Evolutionary conservation across 23 tunicate species (phyloP).

Genomic region (Corella eumyota): DNA sequence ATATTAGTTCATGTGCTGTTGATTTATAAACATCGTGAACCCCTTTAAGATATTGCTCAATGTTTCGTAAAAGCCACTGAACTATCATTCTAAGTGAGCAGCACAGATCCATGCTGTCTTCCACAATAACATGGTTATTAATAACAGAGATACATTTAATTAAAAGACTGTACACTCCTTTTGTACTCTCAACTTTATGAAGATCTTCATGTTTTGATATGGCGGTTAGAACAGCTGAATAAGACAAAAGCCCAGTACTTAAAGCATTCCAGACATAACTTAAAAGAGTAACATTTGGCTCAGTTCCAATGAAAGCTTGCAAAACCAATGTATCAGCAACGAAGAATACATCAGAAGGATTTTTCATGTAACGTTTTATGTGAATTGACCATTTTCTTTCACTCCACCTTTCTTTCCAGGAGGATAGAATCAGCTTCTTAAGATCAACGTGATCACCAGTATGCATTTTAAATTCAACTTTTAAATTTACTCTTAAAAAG

Average conservation of each 20-base stretch:
- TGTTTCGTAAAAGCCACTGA: slow-evolving; percentile 78
- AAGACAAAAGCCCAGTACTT: slow-evolving; percentile 39
- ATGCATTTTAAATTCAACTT: slow-evolving; percentile 15
- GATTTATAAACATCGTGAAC: slow-evolving; percentile 23
- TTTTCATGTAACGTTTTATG: slow-evolving; percentile 28
- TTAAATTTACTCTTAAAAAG: background rate
- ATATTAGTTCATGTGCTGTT: slow-evolving; percentile 25
- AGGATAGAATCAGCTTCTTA: slow-evolving; percentile 46
- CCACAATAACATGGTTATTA: slow-evolving; percentile 27
- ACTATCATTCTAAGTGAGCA: slow-evolving; percentile 47
- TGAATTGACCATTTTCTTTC: slow-evolving; percentile 71
- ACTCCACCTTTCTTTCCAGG: slow-evolving; percentile 81
- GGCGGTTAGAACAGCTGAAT: slow-evolving; percentile 75
- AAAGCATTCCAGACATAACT: slow-evolving; percentile 41
- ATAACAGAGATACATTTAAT: slow-evolving; percentile 13
- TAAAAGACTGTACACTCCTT: slow-evolving; percentile 31
- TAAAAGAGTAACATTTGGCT: slow-evolving; percentile 47
- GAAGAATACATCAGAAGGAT: slow-evolving; percentile 52
- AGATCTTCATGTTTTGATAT: slow-evolving; percentile 81
- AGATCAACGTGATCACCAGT: slow-evolving; percentile 20
- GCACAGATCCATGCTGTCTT: slow-evolving; percentile 73
- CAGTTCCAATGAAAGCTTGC: slow-evolving; percentile 78
- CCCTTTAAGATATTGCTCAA: slow-evolving; percentile 59
- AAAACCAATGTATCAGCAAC: slow-evolving; percentile 67
- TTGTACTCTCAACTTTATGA: slow-evolving; percentile 48